Evolutionary conservation across 2,888 invertebrate species (phyloP).

Genomic region (Leptinotarsa juncta): DNA sequence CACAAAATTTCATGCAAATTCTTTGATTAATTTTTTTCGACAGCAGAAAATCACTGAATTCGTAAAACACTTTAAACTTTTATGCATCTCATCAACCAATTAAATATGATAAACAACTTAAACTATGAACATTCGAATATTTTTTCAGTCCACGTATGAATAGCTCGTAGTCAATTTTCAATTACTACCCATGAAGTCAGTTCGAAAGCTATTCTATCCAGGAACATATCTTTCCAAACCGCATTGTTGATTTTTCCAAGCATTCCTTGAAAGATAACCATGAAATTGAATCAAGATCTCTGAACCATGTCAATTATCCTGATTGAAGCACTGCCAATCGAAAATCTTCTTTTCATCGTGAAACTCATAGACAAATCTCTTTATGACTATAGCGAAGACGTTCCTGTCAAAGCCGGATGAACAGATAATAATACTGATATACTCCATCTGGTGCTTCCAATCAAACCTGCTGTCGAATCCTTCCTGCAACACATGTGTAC

Average conservation of each 20-base stretch:
- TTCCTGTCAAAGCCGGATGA: slow-evolving; percentile 59
- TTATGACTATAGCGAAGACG: slow-evolving; percentile 58
- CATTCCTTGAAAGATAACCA: background rate
- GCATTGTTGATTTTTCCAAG: background rate
- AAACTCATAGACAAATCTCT: slow-evolving; percentile 51
- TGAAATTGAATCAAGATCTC: background rate
- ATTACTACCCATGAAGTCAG: too few relatives aligned
- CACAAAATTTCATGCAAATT: too few relatives aligned
- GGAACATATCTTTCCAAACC: background rate
- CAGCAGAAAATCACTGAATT: too few relatives aligned
- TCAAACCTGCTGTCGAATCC: slow-evolving; percentile 60
- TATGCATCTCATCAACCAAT: too few relatives aligned
- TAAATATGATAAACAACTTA: too few relatives aligned
- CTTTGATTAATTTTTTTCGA: too few relatives aligned
- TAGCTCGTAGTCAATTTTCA: too few relatives aligned
- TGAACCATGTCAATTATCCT: slow-evolving; percentile 7
- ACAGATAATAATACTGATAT: slow-evolving; percentile 61
- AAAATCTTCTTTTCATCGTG: background rate
- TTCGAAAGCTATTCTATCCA: too few relatives aligned
- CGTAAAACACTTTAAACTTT: too few relatives aligned
- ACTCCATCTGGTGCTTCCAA: slow-evolving; percentile 61
- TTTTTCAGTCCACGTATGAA: too few relatives aligned
- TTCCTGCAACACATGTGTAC: slow-evolving; percentile 53
- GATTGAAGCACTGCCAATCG: slow-evolving; percentile 4
- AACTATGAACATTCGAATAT: too few relatives aligned